Conservation (phyloP, 2,113 vertebrate genomes). For the Felis chaus region DNA sequence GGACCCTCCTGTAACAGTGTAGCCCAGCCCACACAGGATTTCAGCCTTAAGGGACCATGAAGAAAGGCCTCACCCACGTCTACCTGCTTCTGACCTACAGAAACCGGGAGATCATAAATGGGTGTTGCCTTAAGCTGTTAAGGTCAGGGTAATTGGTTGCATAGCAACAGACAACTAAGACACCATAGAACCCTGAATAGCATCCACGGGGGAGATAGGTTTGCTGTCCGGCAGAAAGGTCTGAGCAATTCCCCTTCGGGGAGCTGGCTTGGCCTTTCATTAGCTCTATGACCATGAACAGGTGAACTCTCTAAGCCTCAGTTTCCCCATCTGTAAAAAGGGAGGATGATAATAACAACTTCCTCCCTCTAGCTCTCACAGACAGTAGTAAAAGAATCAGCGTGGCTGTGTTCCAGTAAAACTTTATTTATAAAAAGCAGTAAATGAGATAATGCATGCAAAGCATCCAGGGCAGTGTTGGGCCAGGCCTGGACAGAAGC, state of each 20-base stretch:
- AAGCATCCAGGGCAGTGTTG: background rate
- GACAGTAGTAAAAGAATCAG: no score
- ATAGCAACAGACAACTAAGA: accelerated
- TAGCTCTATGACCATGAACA: background rate
- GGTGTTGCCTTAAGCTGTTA: accelerated
- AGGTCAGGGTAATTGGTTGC: background rate
- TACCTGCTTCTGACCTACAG: background rate
- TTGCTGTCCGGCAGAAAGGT: background rate
- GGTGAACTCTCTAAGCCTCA: background rate
- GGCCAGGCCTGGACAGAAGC: background rate
- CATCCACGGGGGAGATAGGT: background rate
- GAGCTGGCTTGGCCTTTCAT: background rate
- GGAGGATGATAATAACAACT: accelerated
- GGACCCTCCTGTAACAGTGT: background rate
- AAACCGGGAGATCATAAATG: background rate
- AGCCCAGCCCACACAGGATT: background rate
- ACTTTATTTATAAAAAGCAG: background rate
- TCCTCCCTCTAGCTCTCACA: background rate
- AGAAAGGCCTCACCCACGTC: background rate
- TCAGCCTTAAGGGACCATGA: no score
- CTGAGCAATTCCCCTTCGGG: background rate
- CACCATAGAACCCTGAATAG: no score
- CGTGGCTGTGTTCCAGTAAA: no score
- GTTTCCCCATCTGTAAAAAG: background rate
- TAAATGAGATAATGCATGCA: accelerated